Base-by-base conservation (phyloP, 2,113 vertebrate species). In the Spea multiplicata region DNA sequence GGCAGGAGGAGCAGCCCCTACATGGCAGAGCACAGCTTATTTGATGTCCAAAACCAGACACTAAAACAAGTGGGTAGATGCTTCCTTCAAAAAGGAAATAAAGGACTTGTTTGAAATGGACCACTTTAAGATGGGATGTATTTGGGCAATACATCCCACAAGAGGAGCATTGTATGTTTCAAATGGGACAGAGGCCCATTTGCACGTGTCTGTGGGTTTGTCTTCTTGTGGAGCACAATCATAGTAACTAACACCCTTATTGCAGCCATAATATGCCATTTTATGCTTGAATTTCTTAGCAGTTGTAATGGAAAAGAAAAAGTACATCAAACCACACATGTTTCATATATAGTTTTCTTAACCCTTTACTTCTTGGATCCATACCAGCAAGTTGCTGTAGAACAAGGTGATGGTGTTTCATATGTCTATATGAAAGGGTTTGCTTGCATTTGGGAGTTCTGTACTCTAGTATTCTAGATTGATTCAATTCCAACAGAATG, bases 271-370 rank as follows among this genome's bases (percentile, higher is more conserved):
- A 59, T 81, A 76, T 52, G 13, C 55, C 44, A 71, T 16, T 3
- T 72, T 69, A 66, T 9, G 79, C 66, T 82, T 73, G 76, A 77
- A 77, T 83, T 64, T 84, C 86, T 68, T 71, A 46, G 83, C 77
- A 75, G 47, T 5, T 74, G 13, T 72, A 73, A 45, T 62, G 62
- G 47, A 8, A 55, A 50, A 73, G 53, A 44, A 13, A 66, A 66
- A n/a, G 57, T 13, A n/a, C 47, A 57, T 10, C 49, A n/a, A 61
- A 49, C 17, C 17, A 70, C 44, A 66, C 14, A 52, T 10, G 50
- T 3, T 73, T 6, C 53, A 17, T 68, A 76, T 64, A 65, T 66
- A 52, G 6, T 16, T 64, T 66, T 78, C 71, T 59, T 72, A 13
- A 59, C 71, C 17, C 7, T 59, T 14, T 6, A 57, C 45, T 44